Evolutionary conservation across 2,797 vertebrate species (phyloP), one percentile per base, ranked within the genome.

Genomic region (Acanthis flammea): DNA sequence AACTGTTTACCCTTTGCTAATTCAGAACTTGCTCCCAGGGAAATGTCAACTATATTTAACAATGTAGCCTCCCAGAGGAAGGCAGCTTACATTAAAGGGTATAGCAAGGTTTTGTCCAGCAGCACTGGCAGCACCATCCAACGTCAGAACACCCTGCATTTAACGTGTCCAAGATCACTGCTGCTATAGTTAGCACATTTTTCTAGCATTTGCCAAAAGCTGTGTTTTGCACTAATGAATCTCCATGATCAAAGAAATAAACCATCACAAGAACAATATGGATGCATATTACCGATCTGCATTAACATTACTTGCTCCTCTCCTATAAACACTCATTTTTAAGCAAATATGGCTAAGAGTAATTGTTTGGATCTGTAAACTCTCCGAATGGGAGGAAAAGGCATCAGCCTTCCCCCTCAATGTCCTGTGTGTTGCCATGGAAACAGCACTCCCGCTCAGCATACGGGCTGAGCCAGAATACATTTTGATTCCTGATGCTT

Each of bases 391-490:
- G 1, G n/a, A 77, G 60, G 42, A 81, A 61, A 73, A 94, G 47
- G 85, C 88, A 97, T 25, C 86, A 74, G 88, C 78, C 60, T 77
- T 70, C 41, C 28, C 33, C 48, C 63, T 73, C 30, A 33, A 91
- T 45, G 95, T 8, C 80, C 86, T 48, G 51, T 33, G 81, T 18
- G 96, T 97, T 97, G 55, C 97, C 96, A 97, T 96, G 93, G 98
- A 88, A 98, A 97, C 97, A 53, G 86, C 92, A 73, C 88, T 97
- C 87, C 88, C 1, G 63, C 93, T 91, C 88, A 50, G 93, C 94
- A 92, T 30, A 94, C 2, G 15, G 84, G 76, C 19, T 67, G 77
- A 94, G 73, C 81, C 95, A 96, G 91, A 86, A 92, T 55, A 80
- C 91, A 92, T 92, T 91, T 89, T 73, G 66, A 92, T 91, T 90